Conservation (phyloP, 1,140 invertebrate species). For the Pteromalus puparum region DNA sequence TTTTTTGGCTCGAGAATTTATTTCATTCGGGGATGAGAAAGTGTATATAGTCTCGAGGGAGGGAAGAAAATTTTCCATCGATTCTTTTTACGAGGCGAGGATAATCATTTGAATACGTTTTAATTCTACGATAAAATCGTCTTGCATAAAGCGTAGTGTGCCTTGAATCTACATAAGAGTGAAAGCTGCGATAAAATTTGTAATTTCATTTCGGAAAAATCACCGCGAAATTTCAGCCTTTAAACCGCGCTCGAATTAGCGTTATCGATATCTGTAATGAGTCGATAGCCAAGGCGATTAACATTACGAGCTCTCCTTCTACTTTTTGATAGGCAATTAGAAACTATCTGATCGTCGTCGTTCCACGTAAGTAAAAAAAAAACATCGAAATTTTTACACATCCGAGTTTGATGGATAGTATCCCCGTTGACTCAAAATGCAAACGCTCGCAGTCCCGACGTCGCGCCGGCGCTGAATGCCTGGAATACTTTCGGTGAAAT, state of each 20-base stretch:
- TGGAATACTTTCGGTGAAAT: constrained; percentile 39
- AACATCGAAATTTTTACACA: no score
- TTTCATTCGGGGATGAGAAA: not conserved
- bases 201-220: not conserved
- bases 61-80: not conserved
- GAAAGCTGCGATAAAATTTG: not conserved
- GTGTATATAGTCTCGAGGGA: no score
- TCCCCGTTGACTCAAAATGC: not conserved
- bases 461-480: not conserved
- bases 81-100: not conserved
- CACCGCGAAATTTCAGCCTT: no score
- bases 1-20: not conserved
- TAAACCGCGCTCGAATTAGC: no score
- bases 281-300: no score
- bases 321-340: no score
- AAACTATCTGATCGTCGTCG: no score
- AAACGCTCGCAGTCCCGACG: not conserved
- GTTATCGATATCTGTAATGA: no score
- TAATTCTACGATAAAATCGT: not conserved
- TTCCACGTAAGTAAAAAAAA: no score
- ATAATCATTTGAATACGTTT: not conserved
- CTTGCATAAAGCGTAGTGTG: not conserved
- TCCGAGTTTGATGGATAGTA: no score
- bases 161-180: not conserved
- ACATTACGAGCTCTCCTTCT: no score